Evolutionary conservation across 2,888 invertebrate genomes (phyloP).

Genomic region (Diaperis boleti): DNA sequence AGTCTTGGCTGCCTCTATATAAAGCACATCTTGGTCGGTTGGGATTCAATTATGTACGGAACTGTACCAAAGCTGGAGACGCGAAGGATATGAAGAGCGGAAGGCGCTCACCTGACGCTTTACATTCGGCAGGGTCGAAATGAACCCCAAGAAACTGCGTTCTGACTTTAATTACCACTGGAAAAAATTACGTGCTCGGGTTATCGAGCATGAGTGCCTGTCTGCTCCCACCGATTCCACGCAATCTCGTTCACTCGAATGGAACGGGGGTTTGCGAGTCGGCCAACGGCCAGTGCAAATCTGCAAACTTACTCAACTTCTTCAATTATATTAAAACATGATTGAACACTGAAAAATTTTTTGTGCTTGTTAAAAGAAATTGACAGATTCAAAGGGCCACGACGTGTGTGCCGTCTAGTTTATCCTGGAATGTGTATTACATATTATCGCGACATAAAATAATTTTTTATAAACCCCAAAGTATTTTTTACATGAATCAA

Average conservation of each 20-base stretch:
- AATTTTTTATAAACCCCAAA: no score
- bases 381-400: no score
- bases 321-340: no score
- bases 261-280: slow-evolving; percentile 18
- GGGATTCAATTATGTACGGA: slow-evolving; percentile 33
- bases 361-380: no score
- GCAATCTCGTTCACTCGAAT: slow-evolving; percentile 29
- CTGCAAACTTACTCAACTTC: slow-evolving; percentile 9
- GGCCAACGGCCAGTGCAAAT: slow-evolving; percentile 16
- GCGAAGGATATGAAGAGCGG: slow-evolving; percentile 15
- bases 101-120: slow-evolving; percentile 18
- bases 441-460: no score
- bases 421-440: no score
- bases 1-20: slow-evolving; percentile 32
- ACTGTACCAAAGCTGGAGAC: slow-evolving; percentile 25
- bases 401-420: no score
- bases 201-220: slow-evolving; percentile 25
- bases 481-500: no score
- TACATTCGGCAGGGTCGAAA: neutral
- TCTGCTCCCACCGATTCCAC: slow-evolving; percentile 27
- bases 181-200: slow-evolving; percentile 21
- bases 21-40: slow-evolving; percentile 30
- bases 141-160: slow-evolving; percentile 1
- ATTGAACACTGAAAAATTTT: no score
- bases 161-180: neutral